A percentile compares a stretch with the other conserved stretches of the same genome.
phyloP scores from a whole-genome alignment of 2,797 vertebrate genomes.

The Bradypodion ventrale region DNA sequence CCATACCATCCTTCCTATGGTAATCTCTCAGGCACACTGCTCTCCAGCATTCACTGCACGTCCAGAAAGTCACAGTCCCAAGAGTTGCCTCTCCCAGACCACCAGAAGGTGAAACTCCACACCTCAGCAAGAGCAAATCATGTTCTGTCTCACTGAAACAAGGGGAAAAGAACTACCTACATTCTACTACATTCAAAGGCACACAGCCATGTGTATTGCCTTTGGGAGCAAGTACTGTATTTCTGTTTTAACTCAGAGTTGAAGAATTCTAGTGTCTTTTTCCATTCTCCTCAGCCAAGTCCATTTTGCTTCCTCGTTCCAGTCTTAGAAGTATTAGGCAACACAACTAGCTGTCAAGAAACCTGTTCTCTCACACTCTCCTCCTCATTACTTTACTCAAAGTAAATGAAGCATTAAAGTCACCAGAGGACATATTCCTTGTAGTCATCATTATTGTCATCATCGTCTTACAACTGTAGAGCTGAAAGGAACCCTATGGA shows the following conservation, averaged over 20 bases:
- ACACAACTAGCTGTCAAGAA: conserved; percentile 5
- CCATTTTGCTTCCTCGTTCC: conserved; percentile 4
- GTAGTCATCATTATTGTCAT: too few relatives aligned
- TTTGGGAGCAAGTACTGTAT: neutral
- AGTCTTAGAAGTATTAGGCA: neutral
- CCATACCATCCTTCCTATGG: too few relatives aligned
- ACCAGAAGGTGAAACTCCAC: neutral
- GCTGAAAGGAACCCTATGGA: too few relatives aligned
- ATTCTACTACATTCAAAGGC: neutral
- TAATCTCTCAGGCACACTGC: neutral
- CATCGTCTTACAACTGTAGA: too few relatives aligned
- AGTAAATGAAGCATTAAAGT: neutral
- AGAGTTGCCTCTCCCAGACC: neutral
- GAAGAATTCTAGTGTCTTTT: neutral
- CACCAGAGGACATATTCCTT: neutral
- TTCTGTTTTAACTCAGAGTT: neutral
- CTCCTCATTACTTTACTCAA: neutral
- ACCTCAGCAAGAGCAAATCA: neutral
- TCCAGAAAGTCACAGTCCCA: neutral
- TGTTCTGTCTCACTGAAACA: neutral
- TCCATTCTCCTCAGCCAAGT: neutral
- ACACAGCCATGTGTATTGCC: too few relatives aligned
- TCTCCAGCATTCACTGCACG: too few relatives aligned
- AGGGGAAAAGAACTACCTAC: neutral
- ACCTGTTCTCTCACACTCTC: neutral